Evolutionary conservation across 1,140 invertebrate species (phyloP).

Genomic region (Chironomus tepperi): DNA sequence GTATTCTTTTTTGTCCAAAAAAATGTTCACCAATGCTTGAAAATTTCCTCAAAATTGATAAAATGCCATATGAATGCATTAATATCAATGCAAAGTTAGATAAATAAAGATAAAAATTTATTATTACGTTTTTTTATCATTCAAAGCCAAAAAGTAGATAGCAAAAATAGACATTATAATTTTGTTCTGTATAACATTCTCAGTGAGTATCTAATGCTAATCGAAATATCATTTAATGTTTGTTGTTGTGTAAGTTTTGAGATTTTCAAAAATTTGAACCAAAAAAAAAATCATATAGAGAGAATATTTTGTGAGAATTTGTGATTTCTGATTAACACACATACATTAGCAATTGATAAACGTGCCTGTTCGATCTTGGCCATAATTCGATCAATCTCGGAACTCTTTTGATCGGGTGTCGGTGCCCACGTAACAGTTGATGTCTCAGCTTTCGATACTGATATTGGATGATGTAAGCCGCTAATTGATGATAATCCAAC

Average conservation of each 20-base stretch:
- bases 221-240: neutral
- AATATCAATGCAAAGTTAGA: no score
- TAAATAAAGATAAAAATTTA: no score
- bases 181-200: no score
- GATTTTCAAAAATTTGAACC: neutral
- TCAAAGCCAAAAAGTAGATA: no score
- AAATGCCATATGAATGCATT: no score
- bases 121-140: no score
- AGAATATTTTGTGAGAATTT: neutral
- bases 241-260: neutral
- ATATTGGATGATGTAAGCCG: constrained; percentile 27
- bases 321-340: constrained; percentile 26
- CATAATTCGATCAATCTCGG: constrained; percentile 88
- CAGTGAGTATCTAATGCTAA: no score
- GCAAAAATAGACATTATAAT: no score
- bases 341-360: constrained; percentile 30
- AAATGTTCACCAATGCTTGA: no score
- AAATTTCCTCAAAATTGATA: no score
- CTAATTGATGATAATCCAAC: constrained; percentile 19
- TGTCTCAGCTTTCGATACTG: constrained; percentile 32
- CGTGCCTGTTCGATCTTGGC: constrained; percentile 81
- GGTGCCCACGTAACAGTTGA: constrained; percentile 40
- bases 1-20: no score
- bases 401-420: constrained; percentile 49
- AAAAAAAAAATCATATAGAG: neutral